Evolutionary conservation across 2,888 invertebrate genomes (phyloP).

Genomic region (Chrysopilus asiliformis): DNA sequence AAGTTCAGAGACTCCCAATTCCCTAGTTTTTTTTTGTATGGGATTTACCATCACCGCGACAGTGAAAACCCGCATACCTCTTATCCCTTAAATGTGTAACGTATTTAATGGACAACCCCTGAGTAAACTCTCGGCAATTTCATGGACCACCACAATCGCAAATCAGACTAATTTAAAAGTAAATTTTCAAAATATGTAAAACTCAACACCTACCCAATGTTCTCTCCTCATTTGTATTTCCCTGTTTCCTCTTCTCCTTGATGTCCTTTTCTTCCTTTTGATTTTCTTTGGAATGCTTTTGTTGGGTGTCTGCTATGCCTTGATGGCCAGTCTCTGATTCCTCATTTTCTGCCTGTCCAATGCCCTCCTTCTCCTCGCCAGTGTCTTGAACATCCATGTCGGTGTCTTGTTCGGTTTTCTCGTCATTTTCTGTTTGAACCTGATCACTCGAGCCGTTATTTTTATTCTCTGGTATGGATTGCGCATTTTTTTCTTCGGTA

Average conservation of each 20-base stretch:
- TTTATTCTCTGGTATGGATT: slow-evolving; percentile 24
- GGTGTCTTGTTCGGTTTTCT: slow-evolving; percentile 35
- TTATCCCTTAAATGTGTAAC: no score
- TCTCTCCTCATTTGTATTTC: slow-evolving; percentile 58
- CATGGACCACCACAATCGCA: no score
- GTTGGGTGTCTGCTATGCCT: slow-evolving; percentile 37
- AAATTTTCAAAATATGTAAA: slow-evolving; percentile 25
- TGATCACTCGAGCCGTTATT: slow-evolving; percentile 29
- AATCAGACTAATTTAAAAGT: no score
- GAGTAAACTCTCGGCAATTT: no score
- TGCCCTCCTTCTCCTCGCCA: slow-evolving; percentile 46
- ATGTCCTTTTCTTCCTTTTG: slow-evolving; percentile 36
- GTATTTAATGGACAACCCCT: no score
- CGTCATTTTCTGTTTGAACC: slow-evolving; percentile 31
- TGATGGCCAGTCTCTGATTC: slow-evolving; percentile 54
- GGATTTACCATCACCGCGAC: no score
- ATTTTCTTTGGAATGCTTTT: slow-evolving; percentile 30
- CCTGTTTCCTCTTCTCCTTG: slow-evolving; percentile 43
- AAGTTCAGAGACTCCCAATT: no score
- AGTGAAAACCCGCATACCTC: no score
- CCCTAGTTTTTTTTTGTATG: no score
- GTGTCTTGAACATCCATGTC: slow-evolving; percentile 40
- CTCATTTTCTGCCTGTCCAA: slow-evolving; percentile 63
- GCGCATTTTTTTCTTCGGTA: slow-evolving; percentile 33
- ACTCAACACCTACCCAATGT: slow-evolving; percentile 38